Base-by-base conservation (phyloP, 2,888 invertebrate genomes). In the Belgica antarctica region DNA sequence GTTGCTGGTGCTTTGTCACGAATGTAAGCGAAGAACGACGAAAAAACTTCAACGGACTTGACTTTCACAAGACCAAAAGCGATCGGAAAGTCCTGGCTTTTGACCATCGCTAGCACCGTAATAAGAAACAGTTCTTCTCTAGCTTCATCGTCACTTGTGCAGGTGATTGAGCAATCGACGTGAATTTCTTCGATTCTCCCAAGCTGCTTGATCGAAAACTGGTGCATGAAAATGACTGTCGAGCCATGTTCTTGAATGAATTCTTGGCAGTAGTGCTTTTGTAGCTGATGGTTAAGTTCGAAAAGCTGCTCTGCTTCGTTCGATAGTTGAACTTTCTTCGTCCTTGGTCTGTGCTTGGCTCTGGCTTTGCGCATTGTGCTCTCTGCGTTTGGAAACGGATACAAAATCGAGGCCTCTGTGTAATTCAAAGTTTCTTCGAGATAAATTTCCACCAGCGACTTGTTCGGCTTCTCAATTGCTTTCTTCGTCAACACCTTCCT, bases 311-410 rank as follows among this genome's bases (percentile, higher is more conserved):
- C 22, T 22, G n/a, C 3, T 5, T 25, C 24, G 12, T 25, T n/a
- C 7, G 15, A 7, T 15, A 15, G 8, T 1, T 28, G 1, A 12
- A 19, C 19, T 62, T 31, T 34, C 17, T 15, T 24, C 2, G 19
- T 2, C 19, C 15, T 19, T 15, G 12, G 5, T 25, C 27, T 59
- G 71, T 75, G 73, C 57, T 76, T 76, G 3, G 74, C 72, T 7
- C 76, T 71, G 1, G 76, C 75, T 70, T 76, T 76, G 2, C 76
- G 71, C 76, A 76, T 76, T 46, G 76, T 75, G 27, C 74, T 75
- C 57, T 75, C 75, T 1, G 76, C 76, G 12, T 73, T 73, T 1
- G 71, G 71, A 61, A 75, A 76, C 5, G 75, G 74, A 70, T 76
- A 76, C 1, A 76, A 71, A 12, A 76, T 70, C 0, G 75, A 74